A percentile compares a stretch with the other conserved stretches of the same genome.
Conservation (phyloP, 2,113 vertebrate genomes). For the Cottus gobio region DNA sequence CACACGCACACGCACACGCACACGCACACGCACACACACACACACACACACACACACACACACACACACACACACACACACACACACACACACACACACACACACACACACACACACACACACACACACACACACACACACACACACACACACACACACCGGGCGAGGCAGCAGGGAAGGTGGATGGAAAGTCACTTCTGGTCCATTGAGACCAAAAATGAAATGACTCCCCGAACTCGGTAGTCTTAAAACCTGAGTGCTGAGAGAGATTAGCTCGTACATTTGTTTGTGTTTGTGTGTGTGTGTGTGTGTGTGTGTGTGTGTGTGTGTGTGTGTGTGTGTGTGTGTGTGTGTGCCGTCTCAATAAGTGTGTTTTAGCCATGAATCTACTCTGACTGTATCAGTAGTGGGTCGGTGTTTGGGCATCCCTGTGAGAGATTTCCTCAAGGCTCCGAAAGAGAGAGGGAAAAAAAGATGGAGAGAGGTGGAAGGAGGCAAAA, state of each 20-base stretch:
- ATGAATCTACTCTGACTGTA: neutral
- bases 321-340: neutral
- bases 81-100: neutral
- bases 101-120: neutral
- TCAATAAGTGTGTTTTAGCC: neutral
- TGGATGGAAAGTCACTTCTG: conserved; percentile 14
- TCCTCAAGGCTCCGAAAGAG: conserved; percentile 14
- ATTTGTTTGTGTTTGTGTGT: conserved; percentile 1
- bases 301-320: conserved; percentile 15
- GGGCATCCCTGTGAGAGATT: conserved; percentile 29
- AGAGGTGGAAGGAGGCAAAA: conserved; percentile 43
- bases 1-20: no score
- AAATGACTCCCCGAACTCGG: neutral
- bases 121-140: neutral
- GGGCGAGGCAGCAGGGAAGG: neutral
- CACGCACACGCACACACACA: no score
- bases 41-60: no score
- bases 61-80: no score
- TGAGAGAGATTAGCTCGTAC: conserved; percentile 1
- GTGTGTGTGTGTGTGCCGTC: neutral
- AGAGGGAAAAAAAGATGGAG: conserved; percentile 8
- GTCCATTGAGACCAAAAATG: neutral
- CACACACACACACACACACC: neutral
- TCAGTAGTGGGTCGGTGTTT: conserved; percentile 8
- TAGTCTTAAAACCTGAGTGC: neutral